A percentile compares a stretch with the other conserved stretches of the same genome.
Conservation (phyloP, 2,113 vertebrate species). For the Pterocles gutturalis region DNA sequence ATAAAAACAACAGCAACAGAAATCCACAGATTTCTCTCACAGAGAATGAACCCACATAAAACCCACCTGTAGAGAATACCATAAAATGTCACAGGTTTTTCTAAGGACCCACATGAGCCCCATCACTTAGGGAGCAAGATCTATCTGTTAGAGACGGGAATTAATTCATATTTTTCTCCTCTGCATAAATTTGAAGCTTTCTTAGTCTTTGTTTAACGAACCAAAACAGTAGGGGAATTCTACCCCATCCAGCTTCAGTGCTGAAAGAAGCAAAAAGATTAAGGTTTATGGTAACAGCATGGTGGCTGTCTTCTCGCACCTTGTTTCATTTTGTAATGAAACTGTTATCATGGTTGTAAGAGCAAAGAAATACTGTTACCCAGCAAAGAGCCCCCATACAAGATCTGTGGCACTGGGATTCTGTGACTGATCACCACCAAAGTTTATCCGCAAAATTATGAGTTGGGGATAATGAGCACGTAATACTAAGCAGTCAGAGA, state of each 20-base stretch:
- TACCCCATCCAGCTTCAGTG: background rate
- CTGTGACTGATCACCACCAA: background rate
- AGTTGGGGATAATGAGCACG: background rate
- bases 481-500: background rate
- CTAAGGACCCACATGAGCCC: background rate
- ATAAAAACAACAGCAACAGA: background rate
- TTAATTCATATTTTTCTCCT: background rate
- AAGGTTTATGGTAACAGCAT: background rate
- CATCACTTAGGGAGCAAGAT: fast-evolving
- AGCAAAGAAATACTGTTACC: background rate
- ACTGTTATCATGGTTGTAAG: background rate
- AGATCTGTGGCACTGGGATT: background rate
- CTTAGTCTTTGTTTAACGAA: background rate
- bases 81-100: background rate
- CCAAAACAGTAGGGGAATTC: background rate
- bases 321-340: background rate
- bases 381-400: background rate
- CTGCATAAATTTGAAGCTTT: background rate
- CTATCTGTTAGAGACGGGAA: background rate
- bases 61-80: background rate
- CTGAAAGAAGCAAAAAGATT: background rate
- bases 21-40: background rate
- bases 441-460: background rate
- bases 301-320: background rate
- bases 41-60: background rate